Conservation (phyloP, 2,113 vertebrate genomes). For the Psittacus erithacus region DNA sequence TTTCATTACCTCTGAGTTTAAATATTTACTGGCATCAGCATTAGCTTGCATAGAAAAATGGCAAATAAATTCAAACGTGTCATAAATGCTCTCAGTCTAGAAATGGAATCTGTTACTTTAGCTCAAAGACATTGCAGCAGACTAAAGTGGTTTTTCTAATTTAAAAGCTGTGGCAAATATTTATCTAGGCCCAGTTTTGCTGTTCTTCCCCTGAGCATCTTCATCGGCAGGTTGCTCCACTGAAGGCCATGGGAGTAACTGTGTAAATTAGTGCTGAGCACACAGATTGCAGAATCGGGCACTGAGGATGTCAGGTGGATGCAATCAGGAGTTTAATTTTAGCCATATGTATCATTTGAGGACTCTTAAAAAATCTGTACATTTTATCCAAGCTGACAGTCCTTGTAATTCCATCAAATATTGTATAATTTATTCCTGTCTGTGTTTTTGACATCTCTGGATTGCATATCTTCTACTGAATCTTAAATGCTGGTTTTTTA, state of each 20-base stretch:
- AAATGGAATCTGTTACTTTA: conserved; percentile 38
- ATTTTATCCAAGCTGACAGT: conserved; percentile 37
- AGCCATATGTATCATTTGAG: conserved; percentile 41
- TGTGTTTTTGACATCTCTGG: conserved; percentile 45
- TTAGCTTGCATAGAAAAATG: conserved; percentile 54
- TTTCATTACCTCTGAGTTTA: conserved; percentile 49
- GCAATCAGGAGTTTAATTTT: conserved; percentile 56
- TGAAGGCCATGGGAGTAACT: background rate
- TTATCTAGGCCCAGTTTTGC: background rate
- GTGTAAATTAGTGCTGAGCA: background rate
- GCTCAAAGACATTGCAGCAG: background rate
- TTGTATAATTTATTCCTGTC: background rate
- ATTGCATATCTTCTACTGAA: conserved; percentile 47
- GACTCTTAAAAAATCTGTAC: conserved; percentile 6
- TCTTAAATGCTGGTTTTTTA: conserved; percentile 40
- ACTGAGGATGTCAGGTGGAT: background rate
- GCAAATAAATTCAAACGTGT: conserved; percentile 46
- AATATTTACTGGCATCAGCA: conserved; percentile 57
- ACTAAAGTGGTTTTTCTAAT: conserved; percentile 16
- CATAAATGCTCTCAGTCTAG: conserved; percentile 41
- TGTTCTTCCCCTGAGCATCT: background rate
- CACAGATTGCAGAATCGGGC: background rate
- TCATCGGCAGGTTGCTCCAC: background rate
- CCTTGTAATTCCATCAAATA: conserved; percentile 44
- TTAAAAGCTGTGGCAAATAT: conserved; percentile 35